These are phyloP conservation scores for Pteruthius melanotis DNA, from an alignment of 2,113 vertebrate species.

Conservation along the genomic window DNA sequence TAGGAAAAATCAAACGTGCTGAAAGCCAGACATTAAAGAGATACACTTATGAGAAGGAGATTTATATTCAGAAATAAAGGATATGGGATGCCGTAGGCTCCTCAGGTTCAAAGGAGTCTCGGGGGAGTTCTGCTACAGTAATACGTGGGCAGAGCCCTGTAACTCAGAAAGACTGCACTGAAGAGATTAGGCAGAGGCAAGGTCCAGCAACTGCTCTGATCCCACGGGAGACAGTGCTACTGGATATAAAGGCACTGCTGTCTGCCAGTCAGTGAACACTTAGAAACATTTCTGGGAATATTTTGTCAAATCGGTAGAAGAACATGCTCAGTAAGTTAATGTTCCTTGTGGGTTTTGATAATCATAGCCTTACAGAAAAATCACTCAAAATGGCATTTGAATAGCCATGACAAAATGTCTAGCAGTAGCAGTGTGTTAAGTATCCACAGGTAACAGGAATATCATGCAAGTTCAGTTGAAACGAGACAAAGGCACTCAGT, in stretches of 20 bases:
- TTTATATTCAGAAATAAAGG: not conserved
- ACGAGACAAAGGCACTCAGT: not conserved
- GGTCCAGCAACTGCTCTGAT: not conserved
- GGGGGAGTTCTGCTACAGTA: not conserved
- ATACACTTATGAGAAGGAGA: not conserved
- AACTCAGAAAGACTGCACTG: not conserved
- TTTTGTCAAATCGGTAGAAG: not conserved
- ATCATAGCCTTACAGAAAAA: not conserved
- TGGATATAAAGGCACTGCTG: not conserved
- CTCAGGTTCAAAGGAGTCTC: not conserved
- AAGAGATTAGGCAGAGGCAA: not conserved
- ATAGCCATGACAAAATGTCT: not conserved
- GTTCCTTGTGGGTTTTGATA: not conserved
- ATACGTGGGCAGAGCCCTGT: not conserved
- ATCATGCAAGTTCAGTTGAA: not conserved
- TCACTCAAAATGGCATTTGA: not conserved
- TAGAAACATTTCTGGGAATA: not conserved
- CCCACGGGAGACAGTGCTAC: not conserved
- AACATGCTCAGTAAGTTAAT: not conserved
- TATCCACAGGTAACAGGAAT: not conserved
- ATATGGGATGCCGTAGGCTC: not conserved
- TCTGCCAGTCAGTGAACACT: not conserved
- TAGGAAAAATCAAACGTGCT: not conserved
- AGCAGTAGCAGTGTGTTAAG: not conserved
- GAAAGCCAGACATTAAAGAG: not conserved